Conservation (phyloP, 2,113 vertebrate species). For the Isichthys henryi region DNA sequence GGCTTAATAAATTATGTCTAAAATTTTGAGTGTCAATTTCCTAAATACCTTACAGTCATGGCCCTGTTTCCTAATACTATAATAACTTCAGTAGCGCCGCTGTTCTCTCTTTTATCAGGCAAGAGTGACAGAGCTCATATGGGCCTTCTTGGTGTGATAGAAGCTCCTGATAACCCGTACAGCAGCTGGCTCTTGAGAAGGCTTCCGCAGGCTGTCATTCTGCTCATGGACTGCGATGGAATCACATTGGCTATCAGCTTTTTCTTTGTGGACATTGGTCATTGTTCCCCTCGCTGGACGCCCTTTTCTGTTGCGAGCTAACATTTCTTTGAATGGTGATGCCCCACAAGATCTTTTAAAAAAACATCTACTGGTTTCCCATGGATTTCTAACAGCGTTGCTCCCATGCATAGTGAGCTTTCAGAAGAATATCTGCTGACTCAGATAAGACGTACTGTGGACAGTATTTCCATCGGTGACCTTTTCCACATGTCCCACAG, state of each 20-base stretch:
- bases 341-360: background rate
- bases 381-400: background rate
- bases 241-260: background rate
- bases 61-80: conserved; percentile 52
- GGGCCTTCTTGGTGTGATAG: conserved; percentile 25
- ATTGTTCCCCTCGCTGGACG: background rate
- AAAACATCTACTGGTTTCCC: background rate
- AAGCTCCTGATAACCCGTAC: conserved; percentile 2
- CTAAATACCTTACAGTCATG: conserved; percentile 54
- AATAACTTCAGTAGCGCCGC: conserved; percentile 44
- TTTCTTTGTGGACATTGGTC: background rate
- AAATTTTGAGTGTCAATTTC: conserved; percentile 49
- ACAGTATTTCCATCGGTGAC: background rate
- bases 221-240: conserved; percentile 19
- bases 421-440: background rate
- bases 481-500: background rate
- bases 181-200: background rate
- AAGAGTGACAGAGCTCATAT: conserved; percentile 41
- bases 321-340: background rate
- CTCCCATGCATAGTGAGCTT: background rate
- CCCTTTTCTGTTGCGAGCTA: background rate
- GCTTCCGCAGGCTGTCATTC: conserved; percentile 16
- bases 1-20: conserved; percentile 57
- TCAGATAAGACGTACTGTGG: background rate
- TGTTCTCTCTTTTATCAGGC: conserved; percentile 53